Percentiles rank a stretch among this genome's conserved stretches.
Evolutionary conservation across 2,888 invertebrate species (phyloP).

Genomic region (Polyploca ridens): DNA sequence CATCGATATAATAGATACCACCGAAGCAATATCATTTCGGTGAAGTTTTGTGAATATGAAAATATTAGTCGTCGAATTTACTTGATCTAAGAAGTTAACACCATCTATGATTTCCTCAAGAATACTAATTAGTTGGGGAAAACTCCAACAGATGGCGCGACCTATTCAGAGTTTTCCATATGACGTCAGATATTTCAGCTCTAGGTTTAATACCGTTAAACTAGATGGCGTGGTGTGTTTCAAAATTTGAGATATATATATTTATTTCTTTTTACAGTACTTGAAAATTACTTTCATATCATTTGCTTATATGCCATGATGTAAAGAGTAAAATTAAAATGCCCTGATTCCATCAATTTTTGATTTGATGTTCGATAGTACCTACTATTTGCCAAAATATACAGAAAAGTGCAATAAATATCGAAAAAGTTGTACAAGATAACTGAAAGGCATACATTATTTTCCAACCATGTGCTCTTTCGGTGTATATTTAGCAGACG

Average conservation of each 20-base stretch:
- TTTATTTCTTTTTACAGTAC: constrained; percentile 4
- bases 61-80: too few species aligned
- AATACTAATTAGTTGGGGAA: constrained; percentile 28
- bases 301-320: too few species aligned
- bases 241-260: background rate
- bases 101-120: background rate
- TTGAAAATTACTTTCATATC: background rate
- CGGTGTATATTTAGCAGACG: background rate
- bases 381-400: background rate
- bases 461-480: background rate
- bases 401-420: background rate
- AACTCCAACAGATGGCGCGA: constrained; percentile 39
- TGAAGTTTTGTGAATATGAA: too few species aligned
- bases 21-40: too few species aligned
- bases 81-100: background rate
- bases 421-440: too few species aligned
- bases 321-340: too few species aligned
- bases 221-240: constrained; percentile 33
- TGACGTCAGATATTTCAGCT: background rate
- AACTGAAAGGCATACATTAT: background rate
- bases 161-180: constrained; percentile 10
- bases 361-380: too few species aligned
- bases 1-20: too few species aligned
- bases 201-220: constrained; percentile 20
- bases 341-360: too few species aligned